phyloP scores from a whole-genome alignment of 1,140 invertebrate species.

The Drosophila sp. region DNA sequence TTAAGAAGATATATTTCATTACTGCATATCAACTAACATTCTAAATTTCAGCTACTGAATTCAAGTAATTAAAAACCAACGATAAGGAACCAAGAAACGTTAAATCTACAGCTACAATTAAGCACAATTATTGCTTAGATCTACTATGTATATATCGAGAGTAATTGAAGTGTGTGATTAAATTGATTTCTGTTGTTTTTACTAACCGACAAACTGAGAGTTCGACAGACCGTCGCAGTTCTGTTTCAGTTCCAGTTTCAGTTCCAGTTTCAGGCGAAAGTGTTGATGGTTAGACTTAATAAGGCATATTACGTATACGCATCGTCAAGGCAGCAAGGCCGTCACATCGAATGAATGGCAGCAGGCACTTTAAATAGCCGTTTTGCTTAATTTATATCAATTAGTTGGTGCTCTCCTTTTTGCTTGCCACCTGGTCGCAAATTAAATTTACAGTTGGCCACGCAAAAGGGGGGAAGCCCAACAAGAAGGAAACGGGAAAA shows the following conservation, averaged over 20 bases:
- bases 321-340: neutral
- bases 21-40: no score
- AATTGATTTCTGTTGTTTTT: no score
- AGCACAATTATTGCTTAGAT: no score
- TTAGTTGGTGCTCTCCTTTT: constrained; percentile 15
- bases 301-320: constrained; percentile 33
- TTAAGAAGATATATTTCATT: no score
- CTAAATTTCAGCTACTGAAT: no score
- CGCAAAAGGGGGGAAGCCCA: constrained; percentile 1
- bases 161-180: neutral
- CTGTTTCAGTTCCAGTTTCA: neutral
- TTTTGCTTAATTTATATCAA: constrained; percentile 56
- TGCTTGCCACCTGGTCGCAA: constrained; percentile 42
- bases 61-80: neutral
- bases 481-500: neutral
- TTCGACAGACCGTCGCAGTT: neutral
- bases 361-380: constrained; percentile 25
- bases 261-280: neutral
- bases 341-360: neutral
- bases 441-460: constrained; percentile 52
- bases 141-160: no score
- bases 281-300: constrained; percentile 12
- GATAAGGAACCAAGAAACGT: no score
- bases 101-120: no score
- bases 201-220: no score